Conservation (phyloP, 2,888 invertebrate species). For the Drosophila cracens region DNA sequence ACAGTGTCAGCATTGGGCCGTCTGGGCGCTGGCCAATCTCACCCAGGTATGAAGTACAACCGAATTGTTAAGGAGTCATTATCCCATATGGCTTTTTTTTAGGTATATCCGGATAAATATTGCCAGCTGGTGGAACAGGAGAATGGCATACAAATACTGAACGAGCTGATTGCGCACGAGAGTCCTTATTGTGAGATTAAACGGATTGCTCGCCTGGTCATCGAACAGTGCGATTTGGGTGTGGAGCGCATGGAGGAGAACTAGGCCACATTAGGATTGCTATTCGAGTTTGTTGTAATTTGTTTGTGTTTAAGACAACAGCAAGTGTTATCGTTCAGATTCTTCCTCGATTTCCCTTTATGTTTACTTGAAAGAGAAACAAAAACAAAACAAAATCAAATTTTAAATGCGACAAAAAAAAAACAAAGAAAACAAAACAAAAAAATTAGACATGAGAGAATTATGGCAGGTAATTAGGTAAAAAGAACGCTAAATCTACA, state of each 20-base stretch:
- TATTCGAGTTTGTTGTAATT: constrained; percentile 69
- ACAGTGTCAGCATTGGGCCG: constrained; percentile 97
- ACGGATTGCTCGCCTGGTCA: constrained; percentile 88
- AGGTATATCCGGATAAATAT: constrained; percentile 93
- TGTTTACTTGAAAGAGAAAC: constrained; percentile 37
- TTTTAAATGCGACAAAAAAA: constrained; percentile 21
- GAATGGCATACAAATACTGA: constrained; percentile 91
- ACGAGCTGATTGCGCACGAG: constrained; percentile 88
- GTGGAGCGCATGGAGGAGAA: constrained; percentile 82
- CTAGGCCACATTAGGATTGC: constrained; percentile 57
- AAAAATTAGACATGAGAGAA: constrained; percentile 18
- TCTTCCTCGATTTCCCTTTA: constrained; percentile 50
- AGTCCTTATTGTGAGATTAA: constrained; percentile 89
- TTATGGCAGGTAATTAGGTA: constrained; percentile 28
- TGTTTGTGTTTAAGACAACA: constrained; percentile 61
- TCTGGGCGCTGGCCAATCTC: constrained; percentile 98
- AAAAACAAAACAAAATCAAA: constrained; percentile 16
- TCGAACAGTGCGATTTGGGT: constrained; percentile 87
- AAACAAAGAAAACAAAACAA: constrained; percentile 19
- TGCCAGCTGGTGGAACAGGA: constrained; percentile 94
- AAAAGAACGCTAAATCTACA: constrained; percentile 40
- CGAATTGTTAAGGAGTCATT: background rate
- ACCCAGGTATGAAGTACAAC: constrained; percentile 86
- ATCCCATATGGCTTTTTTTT: too few species aligned
- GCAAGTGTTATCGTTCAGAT: constrained; percentile 67